A percentile compares a stretch with the other conserved stretches of the same genome.
phyloP scores from a whole-genome alignment of 2,888 invertebrate species.

The Trichacis sp. region DNA sequence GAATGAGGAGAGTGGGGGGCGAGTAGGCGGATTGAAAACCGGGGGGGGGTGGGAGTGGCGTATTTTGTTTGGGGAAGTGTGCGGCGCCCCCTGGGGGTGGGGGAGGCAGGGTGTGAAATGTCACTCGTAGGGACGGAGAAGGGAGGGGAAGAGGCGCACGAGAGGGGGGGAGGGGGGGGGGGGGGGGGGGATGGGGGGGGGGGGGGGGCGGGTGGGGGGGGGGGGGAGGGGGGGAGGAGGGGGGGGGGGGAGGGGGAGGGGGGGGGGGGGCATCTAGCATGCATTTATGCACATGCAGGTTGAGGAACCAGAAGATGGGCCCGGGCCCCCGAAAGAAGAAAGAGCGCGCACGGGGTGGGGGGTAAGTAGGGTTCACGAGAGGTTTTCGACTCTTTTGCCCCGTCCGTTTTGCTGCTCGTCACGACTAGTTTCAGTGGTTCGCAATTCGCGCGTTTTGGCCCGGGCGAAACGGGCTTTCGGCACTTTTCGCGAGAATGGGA shows the following conservation, averaged over 20 bases:
- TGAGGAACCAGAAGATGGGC: constrained; percentile 49
- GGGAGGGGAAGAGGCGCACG: constrained; percentile 36
- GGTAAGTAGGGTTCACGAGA: constrained; percentile 69
- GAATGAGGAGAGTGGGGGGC: constrained; percentile 44
- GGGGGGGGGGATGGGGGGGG: constrained; percentile 66
- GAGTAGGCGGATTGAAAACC: too few relatives aligned
- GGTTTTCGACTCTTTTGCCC: constrained; percentile 68
- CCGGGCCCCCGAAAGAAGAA: constrained; percentile 55
- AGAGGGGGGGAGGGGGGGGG: constrained; percentile 58
- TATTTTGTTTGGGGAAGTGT: too few relatives aligned
- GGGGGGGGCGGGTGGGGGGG: constrained; percentile 46
- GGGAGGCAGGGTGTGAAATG: too few relatives aligned
- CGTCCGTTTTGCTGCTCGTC: constrained; percentile 53
- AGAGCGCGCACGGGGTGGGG: constrained; percentile 53
- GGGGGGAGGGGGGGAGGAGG: constrained; percentile 33
- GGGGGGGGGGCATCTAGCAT: constrained; percentile 61
- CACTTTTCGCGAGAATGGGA: too few relatives aligned
- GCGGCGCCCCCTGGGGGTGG: too few relatives aligned
- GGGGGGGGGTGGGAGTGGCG: too few relatives aligned
- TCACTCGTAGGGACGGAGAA: too few relatives aligned
- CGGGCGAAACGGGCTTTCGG: too few relatives aligned
- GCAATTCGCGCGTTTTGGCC: constrained; percentile 50
- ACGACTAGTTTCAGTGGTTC: constrained; percentile 67
- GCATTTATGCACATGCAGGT: constrained; percentile 62
- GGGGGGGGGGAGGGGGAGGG: constrained; percentile 37